These are phyloP conservation scores for Bucco capensis DNA, from an alignment of 2,113 vertebrate genomes.

Conservation along the genomic window DNA sequence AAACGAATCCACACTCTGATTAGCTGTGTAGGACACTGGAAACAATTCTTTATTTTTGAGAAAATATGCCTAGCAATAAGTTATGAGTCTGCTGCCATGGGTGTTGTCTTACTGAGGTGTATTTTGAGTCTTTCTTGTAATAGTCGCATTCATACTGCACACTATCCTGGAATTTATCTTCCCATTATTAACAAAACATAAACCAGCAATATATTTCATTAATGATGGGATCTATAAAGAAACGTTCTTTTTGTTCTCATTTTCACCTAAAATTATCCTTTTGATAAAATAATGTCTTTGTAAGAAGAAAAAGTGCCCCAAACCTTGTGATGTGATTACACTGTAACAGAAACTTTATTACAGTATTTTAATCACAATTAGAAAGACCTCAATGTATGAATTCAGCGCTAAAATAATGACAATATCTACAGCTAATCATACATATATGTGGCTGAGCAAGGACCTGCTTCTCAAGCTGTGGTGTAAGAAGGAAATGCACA, in stretches of 20 bases:
- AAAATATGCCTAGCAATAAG: not conserved
- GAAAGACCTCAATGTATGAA: not conserved
- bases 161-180: not conserved
- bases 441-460: too few relatives aligned
- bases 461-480: too few relatives aligned
- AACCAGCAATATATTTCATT: not conserved
- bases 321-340: not conserved
- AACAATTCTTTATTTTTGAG: not conserved
- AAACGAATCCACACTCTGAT: not conserved
- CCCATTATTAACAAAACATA: not conserved
- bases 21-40: not conserved
- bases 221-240: not conserved
- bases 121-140: not conserved
- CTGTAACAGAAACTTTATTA: not conserved
- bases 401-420: not conserved
- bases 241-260: not conserved
- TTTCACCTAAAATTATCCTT: not conserved
- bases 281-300: not conserved
- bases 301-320: not conserved
- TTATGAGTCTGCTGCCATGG: not conserved
- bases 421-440: not conserved
- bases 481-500: too few relatives aligned
- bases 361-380: not conserved
- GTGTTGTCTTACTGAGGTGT: not conserved
- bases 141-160: not conserved